Conservation (phyloP, 2,888 invertebrate genomes). For the Notodromas monacha region DNA sequence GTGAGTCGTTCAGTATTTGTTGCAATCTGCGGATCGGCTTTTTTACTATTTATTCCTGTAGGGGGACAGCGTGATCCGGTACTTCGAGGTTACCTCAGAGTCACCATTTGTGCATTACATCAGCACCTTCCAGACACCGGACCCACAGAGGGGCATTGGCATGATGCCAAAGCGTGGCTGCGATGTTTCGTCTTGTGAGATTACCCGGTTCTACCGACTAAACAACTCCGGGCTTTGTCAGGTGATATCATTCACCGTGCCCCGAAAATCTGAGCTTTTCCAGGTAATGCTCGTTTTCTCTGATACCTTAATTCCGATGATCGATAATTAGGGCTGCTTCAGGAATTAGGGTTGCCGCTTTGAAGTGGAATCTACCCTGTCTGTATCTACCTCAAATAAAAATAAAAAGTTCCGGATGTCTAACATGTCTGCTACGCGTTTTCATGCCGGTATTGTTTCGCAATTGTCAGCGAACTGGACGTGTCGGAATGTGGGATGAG, state of each 20-base stretch:
- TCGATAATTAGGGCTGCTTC: too few relatives aligned
- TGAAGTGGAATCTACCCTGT: too few relatives aligned
- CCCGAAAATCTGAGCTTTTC: constrained; percentile 62
- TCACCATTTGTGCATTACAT: constrained; percentile 84
- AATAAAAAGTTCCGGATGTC: too few relatives aligned
- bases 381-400: too few relatives aligned
- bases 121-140: constrained; percentile 86
- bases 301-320: too few relatives aligned
- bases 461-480: too few relatives aligned
- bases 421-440: too few relatives aligned
- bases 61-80: constrained; percentile 87
- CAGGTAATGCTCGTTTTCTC: too few relatives aligned
- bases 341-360: too few relatives aligned
- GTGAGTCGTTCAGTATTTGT: constrained; percentile 13
- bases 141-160: constrained; percentile 81
- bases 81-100: constrained; percentile 69
- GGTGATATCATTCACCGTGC: constrained; percentile 88
- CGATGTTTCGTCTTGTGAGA: constrained; percentile 74
- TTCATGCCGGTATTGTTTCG: too few relatives aligned
- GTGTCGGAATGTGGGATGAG: too few relatives aligned
- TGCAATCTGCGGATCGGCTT: neutral
- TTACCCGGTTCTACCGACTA: constrained; percentile 70
- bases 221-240: constrained; percentile 80
- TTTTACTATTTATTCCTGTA: constrained; percentile 13
- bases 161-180: constrained; percentile 94